A percentile compares a stretch with the other conserved stretches of the same genome.
These are phyloP conservation scores for Pelochelys cantorii DNA, from an alignment of 2,797 vertebrate species.

Conservation along the genomic window DNA sequence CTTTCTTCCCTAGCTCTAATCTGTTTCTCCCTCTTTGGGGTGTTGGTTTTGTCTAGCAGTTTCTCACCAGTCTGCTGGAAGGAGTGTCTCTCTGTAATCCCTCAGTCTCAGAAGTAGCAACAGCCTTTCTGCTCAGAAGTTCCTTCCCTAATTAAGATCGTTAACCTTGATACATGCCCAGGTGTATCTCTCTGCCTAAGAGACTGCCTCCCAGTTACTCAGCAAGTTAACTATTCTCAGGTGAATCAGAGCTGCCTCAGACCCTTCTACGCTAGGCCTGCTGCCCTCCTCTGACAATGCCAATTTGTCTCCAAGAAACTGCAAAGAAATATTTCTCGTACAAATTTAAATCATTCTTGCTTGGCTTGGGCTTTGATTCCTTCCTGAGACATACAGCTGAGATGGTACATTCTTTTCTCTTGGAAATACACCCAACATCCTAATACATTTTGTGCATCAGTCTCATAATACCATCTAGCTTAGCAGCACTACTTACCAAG, in stretches of 20 bases:
- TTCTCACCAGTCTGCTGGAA: not conserved
- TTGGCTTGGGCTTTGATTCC: not conserved
- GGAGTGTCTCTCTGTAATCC: not conserved
- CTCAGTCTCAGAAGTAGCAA: not conserved
- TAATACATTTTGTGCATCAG: no score
- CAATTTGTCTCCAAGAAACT: not conserved
- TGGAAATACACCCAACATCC: no score
- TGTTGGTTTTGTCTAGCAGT: not conserved
- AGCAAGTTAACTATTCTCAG: not conserved
- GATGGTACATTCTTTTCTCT: not conserved
- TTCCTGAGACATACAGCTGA: not conserved
- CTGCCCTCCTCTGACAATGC: not conserved
- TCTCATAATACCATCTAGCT: not conserved
- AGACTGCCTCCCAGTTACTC: not conserved
- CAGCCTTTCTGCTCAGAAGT: not conserved
- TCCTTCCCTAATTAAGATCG: not conserved
- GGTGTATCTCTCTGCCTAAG: not conserved
- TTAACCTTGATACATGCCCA: not conserved
- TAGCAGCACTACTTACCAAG: slow-evolving; percentile 31
- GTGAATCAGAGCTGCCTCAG: not conserved
- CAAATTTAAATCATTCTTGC: not conserved
- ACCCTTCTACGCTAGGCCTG: not conserved
- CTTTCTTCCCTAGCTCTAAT: not conserved
- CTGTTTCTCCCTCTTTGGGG: not conserved
- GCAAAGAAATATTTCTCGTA: not conserved